Evolutionary conservation across 2,797 vertebrate genomes (phyloP).

Genomic region (Pseudopleuronectes americanus): DNA sequence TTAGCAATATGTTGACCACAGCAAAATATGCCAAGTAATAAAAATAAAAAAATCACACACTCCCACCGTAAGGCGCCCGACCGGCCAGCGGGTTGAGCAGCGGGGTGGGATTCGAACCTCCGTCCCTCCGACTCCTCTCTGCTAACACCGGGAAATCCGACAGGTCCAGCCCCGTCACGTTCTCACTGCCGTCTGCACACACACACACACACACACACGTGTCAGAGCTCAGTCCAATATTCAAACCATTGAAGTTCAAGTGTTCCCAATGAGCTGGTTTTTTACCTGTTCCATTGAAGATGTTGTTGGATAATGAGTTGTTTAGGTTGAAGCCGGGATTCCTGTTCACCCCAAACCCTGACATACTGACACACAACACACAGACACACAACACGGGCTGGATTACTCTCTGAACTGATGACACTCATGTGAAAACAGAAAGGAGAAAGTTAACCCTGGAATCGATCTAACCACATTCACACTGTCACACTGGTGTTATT

Average conservation of each 20-base stretch:
- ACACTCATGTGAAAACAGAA: background rate
- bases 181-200: conserved; percentile 94
- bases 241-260: no score
- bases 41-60: background rate
- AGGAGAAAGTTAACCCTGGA: no score
- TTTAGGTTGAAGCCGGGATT: conserved; percentile 98
- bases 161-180: conserved; percentile 97
- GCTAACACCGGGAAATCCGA: conserved; percentile 98
- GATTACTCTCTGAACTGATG: background rate
- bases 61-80: conserved; percentile 95
- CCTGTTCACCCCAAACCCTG: conserved; percentile 97
- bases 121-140: conserved; percentile 96
- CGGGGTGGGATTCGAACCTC: conserved; percentile 94
- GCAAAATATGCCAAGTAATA: background rate
- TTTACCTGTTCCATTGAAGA: conserved; percentile 98
- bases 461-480: no score
- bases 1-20: background rate
- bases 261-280: no score
- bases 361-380: conserved; percentile 87
- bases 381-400: background rate
- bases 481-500: no score
- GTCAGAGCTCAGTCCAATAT: no score
- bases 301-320: conserved; percentile 98
- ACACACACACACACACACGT: background rate
- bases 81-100: conserved; percentile 98